Base-by-base conservation (phyloP, 2,113 vertebrate species). In the Phrynocephalus versicolor region DNA sequence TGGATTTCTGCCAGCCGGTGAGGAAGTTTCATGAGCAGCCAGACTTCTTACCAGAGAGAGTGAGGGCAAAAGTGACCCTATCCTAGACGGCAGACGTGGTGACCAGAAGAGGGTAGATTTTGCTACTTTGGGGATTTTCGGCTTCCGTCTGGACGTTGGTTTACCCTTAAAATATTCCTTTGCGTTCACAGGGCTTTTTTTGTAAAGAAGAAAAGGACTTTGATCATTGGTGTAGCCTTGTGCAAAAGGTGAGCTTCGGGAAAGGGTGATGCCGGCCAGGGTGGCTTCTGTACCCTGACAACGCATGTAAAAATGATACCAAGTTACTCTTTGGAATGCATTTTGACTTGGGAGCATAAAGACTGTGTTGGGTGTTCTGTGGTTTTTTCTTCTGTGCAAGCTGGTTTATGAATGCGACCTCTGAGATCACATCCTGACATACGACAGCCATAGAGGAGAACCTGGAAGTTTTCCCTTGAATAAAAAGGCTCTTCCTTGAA, bases 191-290 rank as follows among this genome's bases (percentile, higher is more conserved):
- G 97, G 97, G 97, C 75, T 98, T 98, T 93, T 98, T 98, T 92
- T 98, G 97, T 94, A 97, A 97, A 96, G 97, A 97, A 93, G 97
- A 98, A 93, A 96, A 95, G 87, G 97, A 98, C 90, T 98, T 98
- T 94, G 97, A 98, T 93, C 95, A 92, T 91, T 98, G 97, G 97
- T 97, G 97, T 91, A 92, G 88, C 88, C 96, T 97, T 82, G 96
- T 98, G 90, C 97, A 97, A 89, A 97, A 98, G 97, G 97, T 98
- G 97, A 92, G 19, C 3, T 8, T 81, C 1, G 64, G 55, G n/a
- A 87, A 2, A 25, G n/a, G n/a, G n/a, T n/a, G n/a, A n/a, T n/a
- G n/a, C n/a, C n/a, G n/a, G n/a, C n/a, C n/a, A n/a, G n/a, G n/a
- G n/a, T n/a, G n/a, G n/a, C n/a, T n/a, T n/a, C n/a, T n/a, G n/a